Conservation (phyloP, 1,140 invertebrate species). For the Drosophila ananassae region DNA sequence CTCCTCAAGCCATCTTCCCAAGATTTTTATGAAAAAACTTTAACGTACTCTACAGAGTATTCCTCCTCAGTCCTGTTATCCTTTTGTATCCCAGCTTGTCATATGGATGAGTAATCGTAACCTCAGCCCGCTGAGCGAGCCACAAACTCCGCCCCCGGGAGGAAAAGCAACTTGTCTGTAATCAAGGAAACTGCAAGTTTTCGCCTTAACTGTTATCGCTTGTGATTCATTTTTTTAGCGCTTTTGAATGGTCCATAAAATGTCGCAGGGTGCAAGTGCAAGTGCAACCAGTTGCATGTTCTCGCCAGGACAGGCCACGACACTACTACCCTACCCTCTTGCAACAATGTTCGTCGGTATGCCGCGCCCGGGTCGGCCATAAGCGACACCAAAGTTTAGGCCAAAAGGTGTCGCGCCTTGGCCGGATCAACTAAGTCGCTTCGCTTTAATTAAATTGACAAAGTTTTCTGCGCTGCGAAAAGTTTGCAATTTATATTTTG, state of each 20-base stretch:
- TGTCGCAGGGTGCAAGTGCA: conserved; percentile 41
- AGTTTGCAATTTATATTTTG: conserved; percentile 43
- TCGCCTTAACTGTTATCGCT: conserved; percentile 62
- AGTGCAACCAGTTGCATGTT: conserved; percentile 70
- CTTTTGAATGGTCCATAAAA: conserved; percentile 65
- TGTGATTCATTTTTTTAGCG: conserved; percentile 69
- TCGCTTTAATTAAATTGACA: conserved; percentile 71
- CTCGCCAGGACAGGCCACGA: background rate
- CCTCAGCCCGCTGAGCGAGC: conserved; percentile 6
- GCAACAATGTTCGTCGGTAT: conserved; percentile 38
- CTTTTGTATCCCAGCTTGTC: conserved; percentile 12
- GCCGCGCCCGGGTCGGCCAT: conserved; percentile 7
- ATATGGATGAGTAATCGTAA: conserved; percentile 50
- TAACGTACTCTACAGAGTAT: background rate
- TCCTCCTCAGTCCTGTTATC: background rate
- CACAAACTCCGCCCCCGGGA: conserved; percentile 9
- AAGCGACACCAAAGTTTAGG: conserved; percentile 43
- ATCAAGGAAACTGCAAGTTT: conserved; percentile 62
- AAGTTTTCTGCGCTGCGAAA: conserved; percentile 53
- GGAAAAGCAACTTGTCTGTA: conserved; percentile 49
- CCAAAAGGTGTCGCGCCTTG: conserved; percentile 22
- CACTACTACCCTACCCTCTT: background rate
- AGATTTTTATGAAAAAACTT: too few species aligned
- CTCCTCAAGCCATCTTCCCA: too few species aligned
- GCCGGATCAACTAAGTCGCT: conserved; percentile 31